A percentile compares a stretch with the other conserved stretches of the same genome.
phyloP scores from a whole-genome alignment of 2,888 invertebrate species.

The Subacronicta megacephala region DNA sequence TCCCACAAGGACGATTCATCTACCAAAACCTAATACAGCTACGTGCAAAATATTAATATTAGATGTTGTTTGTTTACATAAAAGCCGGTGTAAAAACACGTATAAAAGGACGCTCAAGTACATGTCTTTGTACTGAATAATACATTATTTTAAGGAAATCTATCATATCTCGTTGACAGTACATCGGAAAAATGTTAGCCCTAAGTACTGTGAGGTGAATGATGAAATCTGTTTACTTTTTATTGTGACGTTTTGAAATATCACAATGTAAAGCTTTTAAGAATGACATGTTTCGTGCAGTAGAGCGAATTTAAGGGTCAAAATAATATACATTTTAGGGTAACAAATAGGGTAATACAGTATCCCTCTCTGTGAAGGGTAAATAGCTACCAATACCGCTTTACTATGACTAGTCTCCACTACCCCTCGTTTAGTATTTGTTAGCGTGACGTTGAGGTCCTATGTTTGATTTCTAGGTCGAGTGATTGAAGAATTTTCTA shows the following conservation, averaged over 20 bases:
- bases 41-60: slow-evolving; percentile 20
- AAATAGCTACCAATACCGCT: no score
- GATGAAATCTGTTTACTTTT: slow-evolving; percentile 30
- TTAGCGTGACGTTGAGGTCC: no score
- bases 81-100: slow-evolving; percentile 17
- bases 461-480: no score
- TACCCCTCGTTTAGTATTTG: no score
- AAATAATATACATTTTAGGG: slow-evolving; percentile 9
- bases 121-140: slow-evolving; percentile 27
- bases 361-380: not conserved
- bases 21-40: slow-evolving; percentile 8
- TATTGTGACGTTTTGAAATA: slow-evolving; percentile 35
- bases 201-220: slow-evolving; percentile 8
- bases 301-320: slow-evolving; percentile 4
- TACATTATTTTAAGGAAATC: slow-evolving; percentile 26
- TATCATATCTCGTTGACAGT: slow-evolving; percentile 32
- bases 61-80: slow-evolving; percentile 18
- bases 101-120: slow-evolving; percentile 10
- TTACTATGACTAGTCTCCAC: no score
- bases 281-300: slow-evolving; percentile 3
- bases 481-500: no score
- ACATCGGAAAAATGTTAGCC: slow-evolving; percentile 31
- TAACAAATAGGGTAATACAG: not conserved
- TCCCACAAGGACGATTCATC: not conserved
- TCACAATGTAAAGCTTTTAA: slow-evolving; percentile 28